Evolutionary conservation across 2,888 invertebrate species (phyloP).

Genomic region (Cheilosia pagana): DNA sequence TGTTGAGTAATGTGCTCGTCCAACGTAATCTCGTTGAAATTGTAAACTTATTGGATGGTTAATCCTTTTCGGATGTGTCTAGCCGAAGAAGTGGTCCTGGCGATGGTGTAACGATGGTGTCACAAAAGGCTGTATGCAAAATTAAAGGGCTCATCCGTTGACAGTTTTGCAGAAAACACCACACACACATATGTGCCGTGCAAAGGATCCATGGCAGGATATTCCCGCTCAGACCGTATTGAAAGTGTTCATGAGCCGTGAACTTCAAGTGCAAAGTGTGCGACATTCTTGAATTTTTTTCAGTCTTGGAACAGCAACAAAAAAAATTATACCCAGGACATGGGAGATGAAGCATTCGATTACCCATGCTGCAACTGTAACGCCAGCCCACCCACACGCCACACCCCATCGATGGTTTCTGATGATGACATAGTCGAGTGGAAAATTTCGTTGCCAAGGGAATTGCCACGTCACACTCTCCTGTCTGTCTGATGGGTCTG

Average conservation of each 20-base stretch:
- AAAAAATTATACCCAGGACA: constrained; percentile 35
- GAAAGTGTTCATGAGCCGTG: constrained; percentile 66
- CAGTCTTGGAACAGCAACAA: constrained; percentile 8
- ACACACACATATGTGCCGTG: not conserved
- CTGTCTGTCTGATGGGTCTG: constrained; percentile 21
- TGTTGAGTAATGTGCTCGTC: constrained; percentile 64
- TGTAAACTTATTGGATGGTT: constrained; percentile 74
- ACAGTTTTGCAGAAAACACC: constrained; percentile 1
- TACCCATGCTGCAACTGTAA: constrained; percentile 66
- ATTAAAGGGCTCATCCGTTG: constrained; percentile 60
- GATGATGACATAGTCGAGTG: constrained; percentile 52
- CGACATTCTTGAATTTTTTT: constrained; percentile 59
- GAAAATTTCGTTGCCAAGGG: constrained; percentile 62
- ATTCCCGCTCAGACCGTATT: constrained; percentile 15
- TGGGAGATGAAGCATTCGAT: constrained; percentile 71
- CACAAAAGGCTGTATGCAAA: constrained; percentile 68
- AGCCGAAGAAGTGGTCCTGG: constrained; percentile 6
- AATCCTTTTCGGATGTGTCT: constrained; percentile 65
- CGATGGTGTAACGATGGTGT: constrained; percentile 6
- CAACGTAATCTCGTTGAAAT: constrained; percentile 69
- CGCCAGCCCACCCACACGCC: constrained; percentile 19
- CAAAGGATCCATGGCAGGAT: not conserved
- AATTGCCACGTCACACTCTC: constrained; percentile 48
- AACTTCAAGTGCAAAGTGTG: constrained; percentile 57
- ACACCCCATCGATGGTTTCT: constrained; percentile 14